Evolutionary conservation across 2,797 vertebrate genomes (phyloP).

Genomic region (Girardinus metallicus): DNA sequence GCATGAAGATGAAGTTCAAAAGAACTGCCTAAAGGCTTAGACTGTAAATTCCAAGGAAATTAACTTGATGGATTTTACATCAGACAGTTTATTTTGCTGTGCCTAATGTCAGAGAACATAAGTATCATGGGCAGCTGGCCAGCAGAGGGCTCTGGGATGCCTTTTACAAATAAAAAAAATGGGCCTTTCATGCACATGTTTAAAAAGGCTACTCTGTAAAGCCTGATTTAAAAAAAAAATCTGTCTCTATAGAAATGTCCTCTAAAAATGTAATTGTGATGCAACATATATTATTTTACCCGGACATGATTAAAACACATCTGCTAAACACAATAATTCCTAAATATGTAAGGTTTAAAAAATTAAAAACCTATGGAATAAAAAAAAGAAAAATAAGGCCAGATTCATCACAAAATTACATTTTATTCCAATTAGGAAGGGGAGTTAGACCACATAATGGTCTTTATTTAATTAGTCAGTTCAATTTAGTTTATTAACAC

Average conservation of each 20-base stretch:
- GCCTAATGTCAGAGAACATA: slow-evolving; percentile 21
- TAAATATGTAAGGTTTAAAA: not conserved
- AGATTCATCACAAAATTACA: not conserved
- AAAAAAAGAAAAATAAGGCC: not conserved
- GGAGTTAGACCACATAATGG: not conserved
- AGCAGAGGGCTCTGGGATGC: slow-evolving; percentile 5
- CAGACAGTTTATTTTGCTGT: slow-evolving; percentile 27
- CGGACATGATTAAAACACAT: not conserved
- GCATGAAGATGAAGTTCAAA: slow-evolving; percentile 57
- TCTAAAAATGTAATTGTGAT: not conserved
- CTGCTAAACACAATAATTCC: not conserved
- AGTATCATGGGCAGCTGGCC: slow-evolving; percentile 13
- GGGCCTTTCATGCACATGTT: not conserved
- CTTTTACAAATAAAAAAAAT: not conserved
- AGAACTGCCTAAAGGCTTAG: slow-evolving; percentile 39
- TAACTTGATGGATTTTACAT: slow-evolving; percentile 43
- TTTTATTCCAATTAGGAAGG: not conserved
- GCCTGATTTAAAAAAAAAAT: not conserved
- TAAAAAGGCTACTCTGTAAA: too few relatives aligned
- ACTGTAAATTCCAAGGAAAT: slow-evolving; percentile 41
- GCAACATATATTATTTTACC: not conserved
- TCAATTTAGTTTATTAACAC: not conserved
- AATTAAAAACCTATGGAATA: not conserved
- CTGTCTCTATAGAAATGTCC: not conserved
- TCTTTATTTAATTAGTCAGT: not conserved